phyloP scores from a whole-genome alignment of 2,888 invertebrate species.

The Dryomyza anilis region DNA sequence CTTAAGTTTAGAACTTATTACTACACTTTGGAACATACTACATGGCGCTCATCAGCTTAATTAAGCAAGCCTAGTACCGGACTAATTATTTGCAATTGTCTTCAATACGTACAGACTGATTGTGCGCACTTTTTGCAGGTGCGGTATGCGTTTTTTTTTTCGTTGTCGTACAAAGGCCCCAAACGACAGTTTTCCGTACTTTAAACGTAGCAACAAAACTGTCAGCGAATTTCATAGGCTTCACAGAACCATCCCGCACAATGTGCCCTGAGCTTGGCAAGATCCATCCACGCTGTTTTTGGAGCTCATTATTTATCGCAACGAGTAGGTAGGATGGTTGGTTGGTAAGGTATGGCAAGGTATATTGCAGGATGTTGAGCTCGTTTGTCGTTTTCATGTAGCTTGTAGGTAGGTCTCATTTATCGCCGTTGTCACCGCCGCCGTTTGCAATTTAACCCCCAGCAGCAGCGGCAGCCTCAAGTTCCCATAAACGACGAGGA shows the following conservation, averaged over 20 bases:
- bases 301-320: slow-evolving; percentile 36
- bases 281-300: slow-evolving; percentile 23
- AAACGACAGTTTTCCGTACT: too few species aligned
- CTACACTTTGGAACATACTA: too few species aligned
- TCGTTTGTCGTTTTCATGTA: slow-evolving; percentile 26
- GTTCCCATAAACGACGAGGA: neutral
- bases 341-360: too few species aligned
- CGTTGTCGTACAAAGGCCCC: neutral
- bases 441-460: neutral
- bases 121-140: slow-evolving; percentile 10
- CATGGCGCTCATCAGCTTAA: slow-evolving; percentile 39
- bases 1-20: too few species aligned
- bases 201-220: too few species aligned
- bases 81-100: slow-evolving; percentile 28
- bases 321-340: slow-evolving; percentile 18
- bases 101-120: neutral
- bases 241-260: too few species aligned
- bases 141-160: neutral
- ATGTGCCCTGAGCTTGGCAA: too few species aligned
- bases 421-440: slow-evolving; percentile 34
- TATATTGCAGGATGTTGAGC: slow-evolving; percentile 13
- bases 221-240: too few species aligned
- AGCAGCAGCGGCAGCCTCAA: neutral
- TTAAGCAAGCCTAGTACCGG: slow-evolving; percentile 25
- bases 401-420: slow-evolving; percentile 44